Evolutionary conservation across 2,888 invertebrate species (phyloP), one percentile per base, ranked within the genome.

Genomic region (Latrodectus hesperus): DNA sequence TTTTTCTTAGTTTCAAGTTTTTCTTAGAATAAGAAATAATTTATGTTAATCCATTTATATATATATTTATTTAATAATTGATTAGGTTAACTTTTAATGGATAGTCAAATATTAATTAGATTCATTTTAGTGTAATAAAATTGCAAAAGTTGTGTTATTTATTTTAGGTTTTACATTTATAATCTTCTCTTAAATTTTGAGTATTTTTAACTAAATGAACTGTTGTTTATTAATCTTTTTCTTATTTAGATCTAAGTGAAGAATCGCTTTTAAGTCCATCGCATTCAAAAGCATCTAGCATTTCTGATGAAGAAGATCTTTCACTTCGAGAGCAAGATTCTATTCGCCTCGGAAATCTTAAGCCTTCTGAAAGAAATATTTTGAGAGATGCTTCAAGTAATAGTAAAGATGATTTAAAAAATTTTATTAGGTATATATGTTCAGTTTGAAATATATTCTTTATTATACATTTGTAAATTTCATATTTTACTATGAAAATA

Each of bases 371-470:
- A 88, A 93, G 95, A 1, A 93, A 94, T 38, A 94, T 97, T 12
- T 93, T 95, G 78, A 94, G 94, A 90, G 94, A 96, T 86, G 95
- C 96, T 10, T 96, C 96, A n/a, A 94, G 96, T 0, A 95, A 95
- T 91, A 93, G 94, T 0, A 84, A 84, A 51, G 96, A 96, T 89
- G 97, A 97, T 92, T 55, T 97, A 74, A 93, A 95, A 89, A 92
- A 96, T 52, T 94, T 97, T 91, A 95, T 94, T 1, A 94, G 94
- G 92, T 92, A 87, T 80, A 91, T 90, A 91, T 70, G 14, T 70
- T n/a, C n/a, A 3, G 1, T 26, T 38, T 68, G 0, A 74, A 38
- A 38, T 38, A 38, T 38, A 38, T 38, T 4, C 38, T 38, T 38
- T 38, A 38, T 38, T 38, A 1, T 38, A 0, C 38, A 38, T 38